These are phyloP conservation scores for Acanthurus leucopareius DNA, from an alignment of 2,797 vertebrate species.

Conservation along the genomic window DNA sequence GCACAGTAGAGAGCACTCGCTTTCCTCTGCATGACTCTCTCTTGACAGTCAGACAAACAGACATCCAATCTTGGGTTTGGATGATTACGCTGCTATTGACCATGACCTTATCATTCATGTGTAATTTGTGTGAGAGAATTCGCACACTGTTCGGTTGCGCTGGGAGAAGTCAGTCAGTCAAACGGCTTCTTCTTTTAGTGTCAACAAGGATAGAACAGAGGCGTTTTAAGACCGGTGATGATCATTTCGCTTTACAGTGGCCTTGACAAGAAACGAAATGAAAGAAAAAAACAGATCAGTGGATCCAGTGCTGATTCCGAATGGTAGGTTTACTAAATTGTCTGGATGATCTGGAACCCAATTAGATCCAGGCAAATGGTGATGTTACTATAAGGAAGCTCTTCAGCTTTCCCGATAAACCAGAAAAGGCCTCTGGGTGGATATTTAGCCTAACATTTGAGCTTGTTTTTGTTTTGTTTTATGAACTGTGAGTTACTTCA, in stretches of 20 bases:
- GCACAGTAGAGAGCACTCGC: conserved; percentile 72
- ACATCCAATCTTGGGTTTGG: conserved; percentile 75
- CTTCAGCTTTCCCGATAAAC: conserved; percentile 7
- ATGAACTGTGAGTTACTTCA: conserved; percentile 44
- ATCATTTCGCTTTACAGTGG: conserved; percentile 45
- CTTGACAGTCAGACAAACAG: conserved; percentile 75
- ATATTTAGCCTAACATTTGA: conserved; percentile 25
- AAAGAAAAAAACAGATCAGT: conserved; percentile 15
- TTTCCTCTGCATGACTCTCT: conserved; percentile 70
- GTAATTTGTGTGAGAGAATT: conserved; percentile 61
- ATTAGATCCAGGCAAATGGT: neutral
- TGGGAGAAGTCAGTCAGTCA: conserved; percentile 19
- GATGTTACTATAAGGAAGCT: neutral
- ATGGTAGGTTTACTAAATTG: conserved; percentile 29
- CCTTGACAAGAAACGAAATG: conserved; percentile 22
- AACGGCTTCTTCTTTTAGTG: conserved; percentile 13
- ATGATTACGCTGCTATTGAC: conserved; percentile 78
- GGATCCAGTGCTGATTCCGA: conserved; percentile 1
- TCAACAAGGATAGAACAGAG: conserved; percentile 24
- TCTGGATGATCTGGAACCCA: conserved; percentile 5
- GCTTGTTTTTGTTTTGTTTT: conserved; percentile 46
- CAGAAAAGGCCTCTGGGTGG: neutral
- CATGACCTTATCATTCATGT: conserved; percentile 75
- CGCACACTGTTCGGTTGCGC: conserved; percentile 28
- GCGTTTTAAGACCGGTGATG: conserved; percentile 15